Evolutionary conservation across 2,113 vertebrate species (phyloP).

Genomic region (Nothocercus nigrocapillus): DNA sequence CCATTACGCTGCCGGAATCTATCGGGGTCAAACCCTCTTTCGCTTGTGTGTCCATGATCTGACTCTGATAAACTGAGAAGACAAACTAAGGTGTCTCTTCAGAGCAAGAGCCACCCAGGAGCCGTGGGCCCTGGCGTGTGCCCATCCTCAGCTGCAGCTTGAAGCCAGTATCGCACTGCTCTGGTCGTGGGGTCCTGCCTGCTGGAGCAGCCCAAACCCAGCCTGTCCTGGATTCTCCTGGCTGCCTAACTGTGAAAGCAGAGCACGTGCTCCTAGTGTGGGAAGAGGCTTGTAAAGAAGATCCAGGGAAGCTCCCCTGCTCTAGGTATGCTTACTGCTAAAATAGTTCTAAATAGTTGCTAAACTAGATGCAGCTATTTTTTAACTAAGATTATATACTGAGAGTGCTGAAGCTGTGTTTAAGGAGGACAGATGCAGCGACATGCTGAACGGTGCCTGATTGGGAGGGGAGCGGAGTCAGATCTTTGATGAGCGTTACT

Average conservation of each 20-base stretch:
- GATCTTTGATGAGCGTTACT: background rate
- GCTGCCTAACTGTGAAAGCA: background rate
- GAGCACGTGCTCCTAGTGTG: background rate
- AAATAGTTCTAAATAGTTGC: background rate
- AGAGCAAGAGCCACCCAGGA: background rate
- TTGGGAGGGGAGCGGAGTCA: background rate
- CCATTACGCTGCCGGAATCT: rapidly evolving
- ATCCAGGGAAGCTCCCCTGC: background rate
- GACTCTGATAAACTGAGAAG: background rate
- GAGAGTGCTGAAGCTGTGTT: background rate
- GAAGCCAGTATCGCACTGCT: background rate
- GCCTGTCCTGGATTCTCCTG: background rate
- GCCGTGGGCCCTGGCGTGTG: background rate
- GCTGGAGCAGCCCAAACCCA: background rate
- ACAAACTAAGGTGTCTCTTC: background rate
- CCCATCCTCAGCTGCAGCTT: background rate
- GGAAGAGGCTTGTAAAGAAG: background rate
- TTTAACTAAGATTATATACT: background rate
- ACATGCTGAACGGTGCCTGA: no score
- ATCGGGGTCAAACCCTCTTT: background rate
- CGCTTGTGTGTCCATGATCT: background rate
- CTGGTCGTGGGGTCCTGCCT: background rate
- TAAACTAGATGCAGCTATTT: background rate
- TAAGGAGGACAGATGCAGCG: background rate
- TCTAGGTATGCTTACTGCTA: background rate